These are phyloP conservation scores for Perdita meconis DNA, from an alignment of 2,888 invertebrate species.

Conservation along the genomic window DNA sequence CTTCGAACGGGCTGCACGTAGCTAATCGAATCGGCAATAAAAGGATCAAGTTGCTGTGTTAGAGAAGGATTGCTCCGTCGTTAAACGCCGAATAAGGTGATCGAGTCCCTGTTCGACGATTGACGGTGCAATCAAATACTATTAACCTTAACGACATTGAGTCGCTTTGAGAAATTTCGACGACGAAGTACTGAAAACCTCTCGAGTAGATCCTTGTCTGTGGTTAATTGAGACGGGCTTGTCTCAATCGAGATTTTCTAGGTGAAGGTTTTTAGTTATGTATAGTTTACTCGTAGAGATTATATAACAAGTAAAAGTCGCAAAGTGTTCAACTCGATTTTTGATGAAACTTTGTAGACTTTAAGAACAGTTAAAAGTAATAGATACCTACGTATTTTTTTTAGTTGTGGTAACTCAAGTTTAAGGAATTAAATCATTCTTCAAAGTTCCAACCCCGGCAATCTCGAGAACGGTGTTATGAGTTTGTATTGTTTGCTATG, in stretches of 20 bases:
- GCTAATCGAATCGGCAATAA: slow-evolving; percentile 4
- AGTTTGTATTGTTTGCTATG: too few relatives aligned
- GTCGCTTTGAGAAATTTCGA: slow-evolving; percentile 14
- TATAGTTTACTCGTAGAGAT: too few relatives aligned
- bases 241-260: neutral
- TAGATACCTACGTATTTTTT: too few relatives aligned
- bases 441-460: too few relatives aligned
- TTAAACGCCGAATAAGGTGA: slow-evolving; percentile 19
- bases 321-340: too few relatives aligned
- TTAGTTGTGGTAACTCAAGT: too few relatives aligned
- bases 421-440: too few relatives aligned
- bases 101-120: slow-evolving; percentile 18
- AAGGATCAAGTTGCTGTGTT: slow-evolving; percentile 1
- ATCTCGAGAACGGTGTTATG: too few relatives aligned
- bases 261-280: too few relatives aligned
- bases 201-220: neutral
- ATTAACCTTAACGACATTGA: slow-evolving; percentile 19
- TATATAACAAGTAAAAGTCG: too few relatives aligned
- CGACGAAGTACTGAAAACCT: neutral
- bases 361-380: too few relatives aligned
- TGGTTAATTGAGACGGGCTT: neutral
- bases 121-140: slow-evolving; percentile 25
- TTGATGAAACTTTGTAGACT: too few relatives aligned
- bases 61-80: neutral
- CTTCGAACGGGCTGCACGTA: neutral